These are phyloP conservation scores for Octonoba sinensis DNA, from an alignment of 2,888 invertebrate genomes.

Conservation along the genomic window DNA sequence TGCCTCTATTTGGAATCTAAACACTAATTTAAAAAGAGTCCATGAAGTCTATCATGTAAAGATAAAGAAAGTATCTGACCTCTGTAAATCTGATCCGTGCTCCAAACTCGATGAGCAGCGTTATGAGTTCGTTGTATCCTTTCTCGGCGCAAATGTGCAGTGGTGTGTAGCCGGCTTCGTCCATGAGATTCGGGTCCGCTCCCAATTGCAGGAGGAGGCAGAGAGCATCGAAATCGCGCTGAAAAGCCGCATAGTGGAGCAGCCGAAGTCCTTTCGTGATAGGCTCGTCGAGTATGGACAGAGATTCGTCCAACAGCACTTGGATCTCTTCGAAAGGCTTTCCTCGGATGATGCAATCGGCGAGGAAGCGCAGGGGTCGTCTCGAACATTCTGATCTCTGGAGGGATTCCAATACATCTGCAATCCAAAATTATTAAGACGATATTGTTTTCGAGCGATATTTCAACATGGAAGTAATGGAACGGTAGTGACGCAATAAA, in stretches of 20 bases:
- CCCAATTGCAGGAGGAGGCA: constrained; percentile 84
- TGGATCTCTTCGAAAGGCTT: constrained; percentile 15
- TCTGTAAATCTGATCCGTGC: constrained; percentile 81
- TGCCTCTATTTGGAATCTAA: no score
- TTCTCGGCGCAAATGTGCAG: constrained; percentile 85
- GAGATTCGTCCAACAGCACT: constrained; percentile 35
- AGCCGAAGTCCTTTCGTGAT: constrained; percentile 81
- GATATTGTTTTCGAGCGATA: no score
- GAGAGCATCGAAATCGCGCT: constrained; percentile 81
- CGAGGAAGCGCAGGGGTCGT: constrained; percentile 23
- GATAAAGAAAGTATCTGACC: constrained; percentile 1
- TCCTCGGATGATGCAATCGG: constrained; percentile 41
- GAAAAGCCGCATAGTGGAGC: constrained; percentile 93
- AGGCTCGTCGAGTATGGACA: constrained; percentile 66
- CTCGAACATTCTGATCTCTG: constrained; percentile 24
- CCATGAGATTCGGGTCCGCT: constrained; percentile 84
- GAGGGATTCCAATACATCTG: constrained; percentile 45
- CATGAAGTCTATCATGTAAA: no score
- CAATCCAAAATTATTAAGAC: background rate
- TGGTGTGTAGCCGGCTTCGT: constrained; percentile 92
- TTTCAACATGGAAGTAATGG: no score
- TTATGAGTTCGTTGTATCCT: constrained; percentile 70
- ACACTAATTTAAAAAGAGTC: no score
- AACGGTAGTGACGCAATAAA: no score
- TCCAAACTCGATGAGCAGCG: constrained; percentile 81